phyloP scores from a whole-genome alignment of 1,140 invertebrate species.

The Coelopa frigida region DNA sequence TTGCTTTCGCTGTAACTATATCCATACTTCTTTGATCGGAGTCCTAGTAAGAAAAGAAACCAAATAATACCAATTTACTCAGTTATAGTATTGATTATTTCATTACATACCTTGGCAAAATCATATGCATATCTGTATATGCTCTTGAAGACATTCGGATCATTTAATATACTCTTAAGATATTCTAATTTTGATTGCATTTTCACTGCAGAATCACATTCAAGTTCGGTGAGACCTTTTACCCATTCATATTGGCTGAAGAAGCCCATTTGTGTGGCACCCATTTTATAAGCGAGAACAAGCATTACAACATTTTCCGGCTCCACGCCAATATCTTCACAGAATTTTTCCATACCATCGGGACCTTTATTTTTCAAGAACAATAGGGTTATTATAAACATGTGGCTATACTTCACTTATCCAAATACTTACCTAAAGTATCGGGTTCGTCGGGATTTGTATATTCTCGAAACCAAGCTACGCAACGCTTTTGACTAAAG shows the following conservation, averaged over 20 bases:
- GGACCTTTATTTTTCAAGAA: conserved; percentile 52
- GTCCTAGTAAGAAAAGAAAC: conserved; percentile 54
- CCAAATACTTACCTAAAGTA: conserved; percentile 54
- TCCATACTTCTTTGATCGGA: conserved; percentile 93
- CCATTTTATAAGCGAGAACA: conserved; percentile 90
- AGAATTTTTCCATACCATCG: conserved; percentile 93
- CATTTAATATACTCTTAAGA: conserved; percentile 74
- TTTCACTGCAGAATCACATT: conserved; percentile 53
- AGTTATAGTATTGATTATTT: background rate
- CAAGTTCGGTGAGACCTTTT: conserved; percentile 57
- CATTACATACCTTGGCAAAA: conserved; percentile 74
- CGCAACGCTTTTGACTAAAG: conserved; percentile 74
- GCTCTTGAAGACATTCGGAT: conserved; percentile 77
- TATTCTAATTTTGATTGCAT: conserved; percentile 80
- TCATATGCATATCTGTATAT: conserved; percentile 94
- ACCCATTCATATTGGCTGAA: conserved; percentile 87
- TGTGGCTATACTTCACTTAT: background rate
- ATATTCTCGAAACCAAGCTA: conserved; percentile 83
- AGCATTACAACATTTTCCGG: conserved; percentile 93
- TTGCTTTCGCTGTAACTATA: conserved; percentile 80
- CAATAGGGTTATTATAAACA: conserved; percentile 10
- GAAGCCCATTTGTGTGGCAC: conserved; percentile 88
- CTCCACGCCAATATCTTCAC: conserved; percentile 84
- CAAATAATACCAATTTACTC: background rate
- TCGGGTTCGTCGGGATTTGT: conserved; percentile 76